These are phyloP conservation scores for Etia nguti DNA, from an alignment of 2,113 vertebrate species.

Conservation along the genomic window DNA sequence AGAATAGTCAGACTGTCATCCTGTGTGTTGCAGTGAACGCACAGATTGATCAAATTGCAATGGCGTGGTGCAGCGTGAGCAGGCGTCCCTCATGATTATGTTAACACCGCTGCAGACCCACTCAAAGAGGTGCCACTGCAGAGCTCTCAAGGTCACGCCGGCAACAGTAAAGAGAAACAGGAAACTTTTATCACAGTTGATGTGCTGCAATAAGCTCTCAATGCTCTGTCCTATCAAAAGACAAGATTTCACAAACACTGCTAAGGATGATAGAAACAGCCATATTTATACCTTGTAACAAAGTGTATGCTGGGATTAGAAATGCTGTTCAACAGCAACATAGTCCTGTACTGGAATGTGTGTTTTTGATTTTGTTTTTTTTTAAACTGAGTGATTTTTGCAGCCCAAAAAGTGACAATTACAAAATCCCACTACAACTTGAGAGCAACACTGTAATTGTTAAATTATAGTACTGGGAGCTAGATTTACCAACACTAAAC, in stretches of 20 bases:
- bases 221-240: background rate
- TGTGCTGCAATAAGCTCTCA: background rate
- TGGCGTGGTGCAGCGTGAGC: background rate
- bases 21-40: background rate
- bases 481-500: background rate
- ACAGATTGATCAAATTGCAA: background rate
- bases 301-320: background rate
- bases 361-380: fast-evolving
- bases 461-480: background rate
- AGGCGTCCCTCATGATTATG: background rate
- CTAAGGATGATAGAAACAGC: background rate
- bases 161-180: background rate
- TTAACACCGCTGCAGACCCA: background rate
- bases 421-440: background rate
- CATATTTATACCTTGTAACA: background rate
- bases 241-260: background rate
- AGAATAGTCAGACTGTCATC: background rate
- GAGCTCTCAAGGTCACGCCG: constrained; percentile 6
- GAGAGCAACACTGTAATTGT: background rate
- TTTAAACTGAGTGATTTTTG: background rate
- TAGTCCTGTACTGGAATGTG: background rate
- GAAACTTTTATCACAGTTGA: background rate
- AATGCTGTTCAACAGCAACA: background rate
- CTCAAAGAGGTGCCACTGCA: constrained; percentile 21
- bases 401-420: background rate